Base-by-base conservation (phyloP, 2,113 vertebrate species). In the Stigmatopora nigra region DNA sequence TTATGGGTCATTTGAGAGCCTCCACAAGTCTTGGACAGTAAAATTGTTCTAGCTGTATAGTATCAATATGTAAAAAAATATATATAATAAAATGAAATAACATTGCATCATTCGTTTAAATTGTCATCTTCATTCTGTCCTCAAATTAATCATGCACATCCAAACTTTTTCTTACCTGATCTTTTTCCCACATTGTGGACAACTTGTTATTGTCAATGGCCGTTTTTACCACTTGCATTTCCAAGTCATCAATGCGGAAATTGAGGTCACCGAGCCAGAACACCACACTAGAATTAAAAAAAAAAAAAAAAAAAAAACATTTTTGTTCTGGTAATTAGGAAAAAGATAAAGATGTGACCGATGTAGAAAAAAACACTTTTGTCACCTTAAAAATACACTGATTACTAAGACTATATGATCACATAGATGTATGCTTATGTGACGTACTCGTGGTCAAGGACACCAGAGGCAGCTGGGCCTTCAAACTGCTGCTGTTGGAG, bases 251-350 rank as follows among this genome's bases (percentile, higher is more conserved):
- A 0, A 99, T 98, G 31, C 96, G 94, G 79, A 98, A 99, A 84
- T 99, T 99, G 71, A 99, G 92, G 82, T 99, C 97, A 31, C 97
- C 97, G 38, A 99, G 97, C 95, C 97, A 99, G 88, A 99, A 98
- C 60, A 99, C 93, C 0, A 99, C 87, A 78, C 97, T 99, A 86
- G 19, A 17, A 68, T 55, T n/a, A n/a, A n/a, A n/a, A n/a, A n/a
- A n/a, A n/a, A 2, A 31, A 31, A 31, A 31, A 31, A 2, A 31
- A 20, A 20, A 44, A 60, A 44, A 19, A 14, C n/a, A n/a, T n/a
- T n/a, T n/a, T 38, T 38, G 16, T n/a, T 41, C 36, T 5, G 17
- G 13, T 47, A 11, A 47, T 5, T 44, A 4, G 25, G 9, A 44
- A 31, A 31, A 31, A 31, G 25, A 31, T 31, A 31, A 31, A 31